Evolutionary conservation across 2,797 vertebrate genomes (phyloP), one percentile per base, ranked within the genome.

Genomic region (Spondyliosoma cantharus): DNA sequence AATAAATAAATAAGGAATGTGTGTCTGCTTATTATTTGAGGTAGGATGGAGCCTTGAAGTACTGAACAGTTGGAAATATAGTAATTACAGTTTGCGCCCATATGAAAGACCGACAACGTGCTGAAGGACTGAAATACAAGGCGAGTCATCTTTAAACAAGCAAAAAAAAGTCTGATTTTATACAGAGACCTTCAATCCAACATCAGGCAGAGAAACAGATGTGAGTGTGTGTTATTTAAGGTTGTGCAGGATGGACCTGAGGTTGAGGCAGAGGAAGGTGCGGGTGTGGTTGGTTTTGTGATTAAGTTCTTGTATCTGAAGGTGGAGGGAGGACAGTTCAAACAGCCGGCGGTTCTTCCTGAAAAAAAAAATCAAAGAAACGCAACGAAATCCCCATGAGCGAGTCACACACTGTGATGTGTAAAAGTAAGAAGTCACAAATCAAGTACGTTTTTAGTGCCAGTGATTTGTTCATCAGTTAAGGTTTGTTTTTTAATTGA

Each of bases 301-400:
- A 73, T 93, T 93, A 53, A 96, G 93, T 74, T 97, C 96, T 89
- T 95, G 93, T 84, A 97, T 94, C 78, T 93, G 88, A 46, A 95
- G 91, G 63, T 95, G 96, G 82, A 98, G 91, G 14, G 93, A 92
- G 74, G 94, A 96, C 7, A 93, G 82, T 82, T 97, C 95, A 93
- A 98, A 97, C 85, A 97, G 94, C 87, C 94, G 95, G 82, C 94
- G 96, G 91, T 97, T 99, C 89, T 92, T 85, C 71, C 87, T 91
- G 81, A 54, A 71, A 73, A n/a, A 43, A 24, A 24, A 52, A 68
- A 78, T 22, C 20, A 58, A 58, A 81, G 15, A 70, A 46, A 73
- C 37, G 56, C 0, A 48, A 52, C 13, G 71, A 0, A 0, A 45
- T 42, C 5, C 9, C 37, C 37, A 11, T 37, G 37, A 37, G 37